A percentile compares a stretch with the other conserved stretches of the same genome.
Conservation (phyloP, 2,888 invertebrate genomes). For the Globia sparganii region DNA sequence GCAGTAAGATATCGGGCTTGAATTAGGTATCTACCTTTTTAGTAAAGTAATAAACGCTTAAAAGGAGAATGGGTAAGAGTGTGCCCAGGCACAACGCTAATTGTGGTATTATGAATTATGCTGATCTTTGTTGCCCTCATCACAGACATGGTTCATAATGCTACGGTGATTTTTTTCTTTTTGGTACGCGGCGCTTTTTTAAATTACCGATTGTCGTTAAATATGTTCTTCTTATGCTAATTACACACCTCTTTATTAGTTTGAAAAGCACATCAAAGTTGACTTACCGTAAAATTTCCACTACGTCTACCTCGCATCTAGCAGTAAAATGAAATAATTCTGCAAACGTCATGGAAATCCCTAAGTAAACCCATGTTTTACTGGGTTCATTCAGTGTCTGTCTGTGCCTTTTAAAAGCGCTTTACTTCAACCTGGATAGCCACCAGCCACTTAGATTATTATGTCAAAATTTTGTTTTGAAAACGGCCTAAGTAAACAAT, state of each 20-base stretch:
- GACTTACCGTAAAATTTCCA: not conserved
- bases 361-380: conserved; percentile 32
- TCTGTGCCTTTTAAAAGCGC: conserved; percentile 15
- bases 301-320: conserved; percentile 5
- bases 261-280: not conserved
- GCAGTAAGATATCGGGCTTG: not conserved
- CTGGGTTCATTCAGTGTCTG: conserved; percentile 24
- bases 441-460: conserved; percentile 4
- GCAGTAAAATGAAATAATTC: conserved; percentile 28
- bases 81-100: too few species aligned
- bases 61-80: too few species aligned
- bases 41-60: too few species aligned
- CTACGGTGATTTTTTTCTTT: too few species aligned
- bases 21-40: too few species aligned
- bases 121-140: too few species aligned
- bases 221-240: not conserved
- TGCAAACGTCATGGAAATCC: conserved; percentile 31
- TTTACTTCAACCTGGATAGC: not conserved
- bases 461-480: not conserved
- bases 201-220: not conserved
- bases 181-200: too few species aligned
- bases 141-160: too few species aligned
- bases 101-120: too few species aligned
- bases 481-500: not conserved
- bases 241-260: not conserved